Conservation (phyloP, 2,113 vertebrate species). For the Montifringilla adamsi region DNA sequence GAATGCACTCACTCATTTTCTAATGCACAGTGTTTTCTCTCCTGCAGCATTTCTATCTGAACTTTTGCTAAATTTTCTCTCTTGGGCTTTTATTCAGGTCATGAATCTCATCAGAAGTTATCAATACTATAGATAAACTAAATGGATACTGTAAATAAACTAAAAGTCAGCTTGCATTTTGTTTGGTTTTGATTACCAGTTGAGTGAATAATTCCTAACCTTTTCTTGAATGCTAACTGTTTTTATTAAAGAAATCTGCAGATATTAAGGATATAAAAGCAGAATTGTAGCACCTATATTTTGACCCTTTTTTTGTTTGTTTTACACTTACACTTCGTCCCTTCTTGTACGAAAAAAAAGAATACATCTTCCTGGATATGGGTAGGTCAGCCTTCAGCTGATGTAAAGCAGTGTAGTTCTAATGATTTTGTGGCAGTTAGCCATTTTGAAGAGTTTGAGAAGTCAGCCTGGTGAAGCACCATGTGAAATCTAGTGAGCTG, state of each 20-base stretch:
- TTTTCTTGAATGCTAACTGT: not conserved
- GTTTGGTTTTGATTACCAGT: not conserved
- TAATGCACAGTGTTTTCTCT: not conserved
- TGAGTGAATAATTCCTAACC: not conserved
- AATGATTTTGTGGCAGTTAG: not conserved
- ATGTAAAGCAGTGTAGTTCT: not conserved
- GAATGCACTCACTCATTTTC: not conserved
- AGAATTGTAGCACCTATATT: not conserved
- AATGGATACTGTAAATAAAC: not conserved
- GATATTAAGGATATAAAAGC: not conserved
- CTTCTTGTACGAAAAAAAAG: not conserved
- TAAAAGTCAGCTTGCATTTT: not conserved
- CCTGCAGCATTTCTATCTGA: not conserved
- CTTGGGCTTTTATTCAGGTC: not conserved
- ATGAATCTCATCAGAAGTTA: not conserved
- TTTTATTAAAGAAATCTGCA: not conserved
- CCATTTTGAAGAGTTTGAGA: not conserved
- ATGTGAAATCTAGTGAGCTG: not conserved
- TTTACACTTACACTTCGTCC: not conserved
- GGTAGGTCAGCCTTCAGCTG: not conserved
- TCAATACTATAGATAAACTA: not conserved
- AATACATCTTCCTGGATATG: not conserved
- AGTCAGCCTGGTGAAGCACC: not conserved
- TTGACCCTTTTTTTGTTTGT: not conserved
- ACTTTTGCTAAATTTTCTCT: not conserved